A percentile compares a stretch with the other conserved stretches of the same genome.
These are phyloP conservation scores for Salminus brasiliensis DNA, from an alignment of 2,113 vertebrate species.

Conservation along the genomic window DNA sequence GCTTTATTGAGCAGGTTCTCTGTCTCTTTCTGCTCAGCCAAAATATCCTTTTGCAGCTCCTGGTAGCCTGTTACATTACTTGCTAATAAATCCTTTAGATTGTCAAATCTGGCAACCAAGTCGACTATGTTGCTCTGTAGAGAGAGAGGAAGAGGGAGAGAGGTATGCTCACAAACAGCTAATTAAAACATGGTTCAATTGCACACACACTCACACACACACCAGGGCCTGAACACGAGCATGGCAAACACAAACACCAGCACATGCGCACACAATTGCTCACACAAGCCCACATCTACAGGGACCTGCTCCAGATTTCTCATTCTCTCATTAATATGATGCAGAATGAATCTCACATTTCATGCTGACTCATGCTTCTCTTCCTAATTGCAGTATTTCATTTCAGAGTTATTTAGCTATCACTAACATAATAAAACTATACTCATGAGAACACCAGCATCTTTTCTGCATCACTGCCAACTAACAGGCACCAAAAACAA, in stretches of 20 bases:
- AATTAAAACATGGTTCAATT: neutral
- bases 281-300: constrained; percentile 3
- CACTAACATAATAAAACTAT: neutral
- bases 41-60: constrained; percentile 41
- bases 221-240: neutral
- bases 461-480: neutral
- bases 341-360: neutral
- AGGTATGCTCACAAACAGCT: neutral
- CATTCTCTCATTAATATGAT: constrained; percentile 21
- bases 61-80: constrained; percentile 43
- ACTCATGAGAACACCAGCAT: neutral
- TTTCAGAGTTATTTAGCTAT: neutral
- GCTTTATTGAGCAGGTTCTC: constrained; percentile 55
- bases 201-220: neutral
- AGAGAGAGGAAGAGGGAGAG: neutral
- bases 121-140: constrained; percentile 53
- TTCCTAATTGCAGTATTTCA: constrained; percentile 5
- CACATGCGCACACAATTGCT: neutral
- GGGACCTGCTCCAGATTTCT: constrained; percentile 41
- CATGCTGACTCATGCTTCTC: constrained; percentile 31
- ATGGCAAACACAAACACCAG: too few species aligned
- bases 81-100: constrained; percentile 40
- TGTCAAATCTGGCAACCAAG: constrained; percentile 53
- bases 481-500: neutral
- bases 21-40: constrained; percentile 17